Conservation (phyloP, 2,797 vertebrate species). For the Phalanger gymnotis region DNA sequence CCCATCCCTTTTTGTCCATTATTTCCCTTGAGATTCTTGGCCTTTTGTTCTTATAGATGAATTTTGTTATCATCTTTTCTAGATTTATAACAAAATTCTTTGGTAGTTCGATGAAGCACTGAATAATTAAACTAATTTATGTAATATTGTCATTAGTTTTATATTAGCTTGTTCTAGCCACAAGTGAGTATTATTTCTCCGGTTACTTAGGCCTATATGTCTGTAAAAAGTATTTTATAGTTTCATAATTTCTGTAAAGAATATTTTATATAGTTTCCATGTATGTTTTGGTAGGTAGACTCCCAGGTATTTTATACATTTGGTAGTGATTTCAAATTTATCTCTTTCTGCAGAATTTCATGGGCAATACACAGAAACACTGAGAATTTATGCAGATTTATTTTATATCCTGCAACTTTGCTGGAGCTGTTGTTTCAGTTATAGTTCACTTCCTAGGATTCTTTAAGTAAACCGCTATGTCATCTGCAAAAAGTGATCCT, state of each 20-base stretch:
- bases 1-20: neutral
- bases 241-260: neutral
- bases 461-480: neutral
- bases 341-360: neutral
- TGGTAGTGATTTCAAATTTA: neutral
- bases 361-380: neutral
- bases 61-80: no score
- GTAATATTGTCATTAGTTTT: neutral
- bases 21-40: neutral
- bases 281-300: neutral
- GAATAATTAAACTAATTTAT: neutral
- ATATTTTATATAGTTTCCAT: neutral
- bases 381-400: neutral
- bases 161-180: neutral
- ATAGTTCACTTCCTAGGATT: neutral
- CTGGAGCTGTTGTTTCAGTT: neutral
- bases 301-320: neutral
- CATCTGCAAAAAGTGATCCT: neutral
- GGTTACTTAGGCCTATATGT: neutral
- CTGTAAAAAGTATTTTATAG: neutral
- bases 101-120: no score
- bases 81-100: no score
- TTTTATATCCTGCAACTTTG: neutral
- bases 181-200: neutral
- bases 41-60: no score